Conservation (phyloP, 2,113 vertebrate species). For the Cygnus atratus region DNA sequence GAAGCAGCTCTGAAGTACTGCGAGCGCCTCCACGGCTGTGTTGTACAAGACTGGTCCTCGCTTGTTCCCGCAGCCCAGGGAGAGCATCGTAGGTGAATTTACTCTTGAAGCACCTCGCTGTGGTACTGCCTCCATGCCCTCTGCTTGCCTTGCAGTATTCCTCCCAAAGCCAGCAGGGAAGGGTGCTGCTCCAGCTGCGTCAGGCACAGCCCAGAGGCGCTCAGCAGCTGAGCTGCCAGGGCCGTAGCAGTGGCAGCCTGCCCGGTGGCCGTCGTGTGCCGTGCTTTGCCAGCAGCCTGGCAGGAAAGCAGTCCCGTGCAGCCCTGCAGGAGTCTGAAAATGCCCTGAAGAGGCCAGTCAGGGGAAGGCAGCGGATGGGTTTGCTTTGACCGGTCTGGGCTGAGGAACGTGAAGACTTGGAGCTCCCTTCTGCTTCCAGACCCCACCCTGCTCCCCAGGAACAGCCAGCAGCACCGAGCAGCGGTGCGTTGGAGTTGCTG, state of each 20-base stretch:
- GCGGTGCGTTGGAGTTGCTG: rapidly evolving
- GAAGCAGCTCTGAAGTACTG: rapidly evolving
- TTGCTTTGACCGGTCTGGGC: not conserved
- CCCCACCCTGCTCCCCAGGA: not conserved
- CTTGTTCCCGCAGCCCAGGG: not conserved
- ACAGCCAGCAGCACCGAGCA: not conserved
- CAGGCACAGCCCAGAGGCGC: not conserved
- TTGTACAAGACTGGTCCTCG: not conserved
- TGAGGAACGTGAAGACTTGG: not conserved
- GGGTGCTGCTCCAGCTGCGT: not conserved
- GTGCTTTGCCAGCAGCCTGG: not conserved
- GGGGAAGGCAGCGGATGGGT: not conserved
- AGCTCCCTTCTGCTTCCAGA: not conserved
- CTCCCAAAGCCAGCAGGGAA: not conserved
- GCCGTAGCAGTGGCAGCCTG: not conserved
- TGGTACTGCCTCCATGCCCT: not conserved
- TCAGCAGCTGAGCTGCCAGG: not conserved
- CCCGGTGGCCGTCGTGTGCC: not conserved
- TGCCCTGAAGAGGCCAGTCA: not conserved
- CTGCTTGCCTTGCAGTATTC: rapidly evolving
- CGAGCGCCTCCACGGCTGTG: rapidly evolving
- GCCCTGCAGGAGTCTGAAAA: not conserved
- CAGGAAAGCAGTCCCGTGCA: not conserved
- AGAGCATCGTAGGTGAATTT: not conserved
- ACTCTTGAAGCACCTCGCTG: not conserved